Evolutionary conservation across 2,888 invertebrate genomes (phyloP).

Genomic region (Balanococcus diminutus): DNA sequence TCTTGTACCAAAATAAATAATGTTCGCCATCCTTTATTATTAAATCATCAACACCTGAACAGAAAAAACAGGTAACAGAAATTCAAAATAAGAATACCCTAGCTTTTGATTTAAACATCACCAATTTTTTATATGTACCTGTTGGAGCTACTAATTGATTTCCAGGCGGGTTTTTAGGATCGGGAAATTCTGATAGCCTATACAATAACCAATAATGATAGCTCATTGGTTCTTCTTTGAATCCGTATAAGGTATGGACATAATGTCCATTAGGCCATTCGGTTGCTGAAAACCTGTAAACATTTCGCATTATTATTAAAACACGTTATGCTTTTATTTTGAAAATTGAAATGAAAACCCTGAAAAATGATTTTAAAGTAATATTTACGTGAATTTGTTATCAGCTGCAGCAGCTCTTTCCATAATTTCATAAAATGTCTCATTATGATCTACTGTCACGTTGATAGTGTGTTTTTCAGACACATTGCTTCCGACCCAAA

Average conservation of each 20-base stretch:
- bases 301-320: not conserved
- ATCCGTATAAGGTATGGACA: constrained; percentile 82
- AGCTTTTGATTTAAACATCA: no score
- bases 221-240: constrained; percentile 79
- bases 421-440: constrained; percentile 67
- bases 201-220: constrained; percentile 91
- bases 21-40: constrained; percentile 86
- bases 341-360: no score
- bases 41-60: constrained; percentile 81
- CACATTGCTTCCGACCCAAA: constrained; percentile 87
- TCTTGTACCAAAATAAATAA: constrained; percentile 91
- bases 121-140: no score
- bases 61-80: not conserved
- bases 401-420: constrained; percentile 82
- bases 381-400: constrained; percentile 59
- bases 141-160: constrained; percentile 87
- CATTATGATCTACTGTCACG: constrained; percentile 75
- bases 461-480: constrained; percentile 80
- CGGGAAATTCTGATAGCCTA: constrained; percentile 79
- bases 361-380: not conserved
- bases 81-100: not conserved
- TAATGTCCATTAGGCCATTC: constrained; percentile 94
- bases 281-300: constrained; percentile 76
- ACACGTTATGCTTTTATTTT: not conserved
- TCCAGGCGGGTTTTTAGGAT: constrained; percentile 80